Percentiles rank a stretch among this genome's conserved stretches.
phyloP scores from a whole-genome alignment of 37 sponge, comb jelly and placozoan species.

The Mnemiopsis leidyi region DNA sequence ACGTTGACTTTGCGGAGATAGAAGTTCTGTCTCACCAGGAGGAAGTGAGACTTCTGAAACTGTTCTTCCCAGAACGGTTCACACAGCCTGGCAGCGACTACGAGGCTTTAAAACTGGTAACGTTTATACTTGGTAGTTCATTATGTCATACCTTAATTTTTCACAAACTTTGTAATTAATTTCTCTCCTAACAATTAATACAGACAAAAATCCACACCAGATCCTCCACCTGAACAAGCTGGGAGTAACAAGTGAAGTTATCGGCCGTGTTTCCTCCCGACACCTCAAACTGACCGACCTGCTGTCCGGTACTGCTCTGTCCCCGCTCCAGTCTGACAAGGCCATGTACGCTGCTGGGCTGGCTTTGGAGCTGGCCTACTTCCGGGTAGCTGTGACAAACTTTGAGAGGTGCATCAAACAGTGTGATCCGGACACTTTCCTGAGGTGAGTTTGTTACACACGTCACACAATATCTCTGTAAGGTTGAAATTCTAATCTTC shows the following conservation, averaged over 20 bases:
- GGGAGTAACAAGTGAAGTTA: constrained; percentile 6
- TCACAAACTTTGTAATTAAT: background rate
- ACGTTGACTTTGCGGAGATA: constrained; percentile 37
- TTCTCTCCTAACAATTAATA: too few species aligned
- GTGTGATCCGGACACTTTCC: constrained; percentile 49
- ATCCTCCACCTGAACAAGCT: constrained; percentile 32
- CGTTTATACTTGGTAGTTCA: background rate
- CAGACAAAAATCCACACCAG: too few species aligned
- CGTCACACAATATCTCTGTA: background rate
- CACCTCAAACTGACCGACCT: constrained; percentile 57
- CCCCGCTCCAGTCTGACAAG: constrained; percentile 49
- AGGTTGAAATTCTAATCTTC: too few species aligned
- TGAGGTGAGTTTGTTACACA: constrained; percentile 8
- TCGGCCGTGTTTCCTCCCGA: background rate
- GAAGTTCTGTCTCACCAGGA: background rate
- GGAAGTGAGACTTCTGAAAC: constrained; percentile 36
- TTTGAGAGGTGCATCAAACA: constrained; percentile 65
- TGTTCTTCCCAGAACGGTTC: constrained; percentile 61
- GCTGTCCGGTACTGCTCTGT: background rate
- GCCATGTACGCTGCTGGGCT: constrained; percentile 48
- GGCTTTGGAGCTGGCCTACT: constrained; percentile 1
- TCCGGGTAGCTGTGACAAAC: constrained; percentile 36
- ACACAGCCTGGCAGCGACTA: constrained; percentile 36
- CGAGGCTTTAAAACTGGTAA: constrained; percentile 62
- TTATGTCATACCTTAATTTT: background rate